Evolutionary conservation across 2,113 vertebrate genomes (phyloP), one percentile per base, ranked within the genome.

Genomic region (Oryzias curvinotus): DNA sequence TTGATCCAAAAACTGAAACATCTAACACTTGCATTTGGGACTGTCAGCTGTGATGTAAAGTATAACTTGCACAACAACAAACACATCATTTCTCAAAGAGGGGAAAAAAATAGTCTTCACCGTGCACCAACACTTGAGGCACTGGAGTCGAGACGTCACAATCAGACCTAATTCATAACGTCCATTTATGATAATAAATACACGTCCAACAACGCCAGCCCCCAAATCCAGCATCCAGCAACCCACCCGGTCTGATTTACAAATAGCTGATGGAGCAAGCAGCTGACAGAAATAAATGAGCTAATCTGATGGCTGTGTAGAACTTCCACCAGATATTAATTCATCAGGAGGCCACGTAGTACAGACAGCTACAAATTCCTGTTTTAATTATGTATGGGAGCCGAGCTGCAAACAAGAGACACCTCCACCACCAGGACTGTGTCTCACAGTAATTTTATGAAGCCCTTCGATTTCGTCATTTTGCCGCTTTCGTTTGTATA

Each of bases 351-450:
- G 85, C 87, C 85, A 77, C 77, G 81, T 87, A 87, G 85, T 88
- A 80, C 80, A 88, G 89, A 91, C 90, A 90, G 90, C 90, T 90
- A 92, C 88, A 91, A 90, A 91, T 91, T 87, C 85, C 87, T 57
- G 74, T 68, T 90, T 91, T 91, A 91, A 91, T 91, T 91, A 91
- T 91, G 88, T 85, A 91, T 91, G 86, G 83, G 82, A 84, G 80
- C 80, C 77, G 67, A 49, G 66, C 71, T 85, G 56, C 78, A 87
- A 83, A 69, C 71, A 57, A 68, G 77, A 85, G 83, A 86, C 83
- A 85, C 83, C 78, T 82, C 77, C 53, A 71, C 64, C 59, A 76
- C 71, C 59, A 69, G 63, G 75, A 75, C 80, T 76, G 83, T 88
- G 86, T 86, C 87, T 86, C 82, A 77, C 74, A 81, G 75, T 61